These are phyloP conservation scores for Hippasteria phrygiana DNA, from an alignment of 53 echinoderm and acorn worm species.

Conservation along the genomic window DNA sequence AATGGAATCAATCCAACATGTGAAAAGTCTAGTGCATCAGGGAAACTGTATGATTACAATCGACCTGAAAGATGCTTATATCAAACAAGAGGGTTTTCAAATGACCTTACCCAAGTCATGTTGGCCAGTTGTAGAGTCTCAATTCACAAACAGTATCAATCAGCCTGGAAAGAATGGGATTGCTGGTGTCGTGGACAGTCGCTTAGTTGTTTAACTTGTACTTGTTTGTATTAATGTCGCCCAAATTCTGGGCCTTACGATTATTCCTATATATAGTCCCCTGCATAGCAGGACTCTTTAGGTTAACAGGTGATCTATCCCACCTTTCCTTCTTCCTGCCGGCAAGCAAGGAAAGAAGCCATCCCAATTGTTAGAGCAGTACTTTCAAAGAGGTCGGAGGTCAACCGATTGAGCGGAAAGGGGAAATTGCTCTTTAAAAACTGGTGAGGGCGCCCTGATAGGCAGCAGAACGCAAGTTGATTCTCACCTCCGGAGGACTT, in stretches of 20 bases:
- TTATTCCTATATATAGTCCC: no score
- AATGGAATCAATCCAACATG: slow-evolving; percentile 59
- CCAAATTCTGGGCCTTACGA: no score
- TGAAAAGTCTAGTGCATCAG: slow-evolving; percentile 16
- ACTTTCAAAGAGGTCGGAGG: slow-evolving; percentile 26
- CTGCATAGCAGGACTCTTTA: no score
- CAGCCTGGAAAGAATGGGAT: slow-evolving; percentile 60
- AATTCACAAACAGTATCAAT: slow-evolving; percentile 68
- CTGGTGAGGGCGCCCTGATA: slow-evolving; percentile 46
- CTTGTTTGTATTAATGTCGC: no score
- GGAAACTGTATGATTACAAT: slow-evolving; percentile 23
- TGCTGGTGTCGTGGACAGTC: slow-evolving; percentile 60
- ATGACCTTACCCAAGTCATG: slow-evolving; percentile 64
- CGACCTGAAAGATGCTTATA: slow-evolving; percentile 62
- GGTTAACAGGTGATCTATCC: no score
- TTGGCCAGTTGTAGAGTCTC: slow-evolving; percentile 50
- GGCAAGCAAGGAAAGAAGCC: no score
- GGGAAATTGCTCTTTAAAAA: slow-evolving; percentile 9
- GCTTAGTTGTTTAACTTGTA: no score
- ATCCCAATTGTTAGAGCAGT: no score
- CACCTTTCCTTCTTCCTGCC: no score
- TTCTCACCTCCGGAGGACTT: slow-evolving; percentile 18
- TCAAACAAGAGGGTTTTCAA: slow-evolving; percentile 56
- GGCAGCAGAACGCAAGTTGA: slow-evolving; percentile 51
- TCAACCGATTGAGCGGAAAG: slow-evolving; percentile 25